Conservation (phyloP, 2,797 vertebrate species). For the Gallinago solitaria region DNA sequence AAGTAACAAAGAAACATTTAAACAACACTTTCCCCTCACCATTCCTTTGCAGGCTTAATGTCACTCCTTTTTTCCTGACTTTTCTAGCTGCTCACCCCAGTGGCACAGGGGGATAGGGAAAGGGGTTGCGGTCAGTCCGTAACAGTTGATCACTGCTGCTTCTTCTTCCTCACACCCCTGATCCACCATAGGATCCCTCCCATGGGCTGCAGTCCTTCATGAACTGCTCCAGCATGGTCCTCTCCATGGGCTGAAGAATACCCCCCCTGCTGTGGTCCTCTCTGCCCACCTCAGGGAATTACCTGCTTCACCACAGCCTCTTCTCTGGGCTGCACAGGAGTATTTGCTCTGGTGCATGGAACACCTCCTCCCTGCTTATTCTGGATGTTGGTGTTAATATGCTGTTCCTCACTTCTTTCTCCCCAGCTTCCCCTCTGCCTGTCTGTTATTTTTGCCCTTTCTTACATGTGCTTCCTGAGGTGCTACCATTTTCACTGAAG, state of each 20-base stretch:
- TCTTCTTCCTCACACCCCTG: neutral
- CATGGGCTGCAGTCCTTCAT: neutral
- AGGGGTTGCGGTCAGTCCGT: neutral
- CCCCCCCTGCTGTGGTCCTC: neutral
- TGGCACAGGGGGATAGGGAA: neutral
- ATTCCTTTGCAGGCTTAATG: neutral
- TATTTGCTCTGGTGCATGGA: neutral
- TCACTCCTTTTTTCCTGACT: neutral
- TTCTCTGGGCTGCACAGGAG: neutral
- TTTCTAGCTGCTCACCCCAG: neutral
- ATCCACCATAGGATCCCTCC: neutral
- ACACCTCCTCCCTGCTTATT: neutral
- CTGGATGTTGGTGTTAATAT: neutral
- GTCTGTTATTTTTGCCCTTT: neutral
- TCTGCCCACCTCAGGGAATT: neutral
- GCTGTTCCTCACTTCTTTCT: neutral
- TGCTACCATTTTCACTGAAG: neutral
- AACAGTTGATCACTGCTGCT: neutral
- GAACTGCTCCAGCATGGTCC: neutral
- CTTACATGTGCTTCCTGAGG: neutral
- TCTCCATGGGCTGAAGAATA: neutral
- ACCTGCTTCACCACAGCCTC: neutral
- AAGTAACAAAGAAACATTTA: neutral
- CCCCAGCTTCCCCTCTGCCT: neutral
- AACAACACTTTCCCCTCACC: fast-evolving